phyloP scores from a whole-genome alignment of 2,113 vertebrate genomes.

The Macquaria australasica region DNA sequence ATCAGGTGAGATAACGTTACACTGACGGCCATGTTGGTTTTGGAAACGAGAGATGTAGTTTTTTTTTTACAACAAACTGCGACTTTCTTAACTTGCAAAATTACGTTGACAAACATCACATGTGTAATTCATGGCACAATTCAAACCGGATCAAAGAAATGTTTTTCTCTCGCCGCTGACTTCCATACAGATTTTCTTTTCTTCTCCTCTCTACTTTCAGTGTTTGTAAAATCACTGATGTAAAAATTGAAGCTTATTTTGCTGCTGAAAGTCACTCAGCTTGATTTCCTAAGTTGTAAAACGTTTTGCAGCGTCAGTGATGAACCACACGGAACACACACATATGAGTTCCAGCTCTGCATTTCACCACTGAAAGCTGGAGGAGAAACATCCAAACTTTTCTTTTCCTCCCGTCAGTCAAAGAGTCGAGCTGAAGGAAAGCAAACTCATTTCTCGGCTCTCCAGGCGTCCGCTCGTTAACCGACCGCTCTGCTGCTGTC shows the following conservation, averaged over 20 bases:
- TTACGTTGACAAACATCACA: too few species aligned
- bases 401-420: neutral
- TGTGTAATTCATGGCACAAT: too few species aligned
- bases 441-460: slow-evolving; percentile 32
- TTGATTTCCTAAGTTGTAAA: neutral
- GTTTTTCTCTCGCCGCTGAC: too few species aligned
- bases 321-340: neutral
- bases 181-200: too few species aligned
- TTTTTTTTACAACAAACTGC: too few species aligned
- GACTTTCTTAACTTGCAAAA: too few species aligned
- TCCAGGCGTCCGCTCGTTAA: slow-evolving; percentile 38
- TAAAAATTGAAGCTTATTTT: neutral
- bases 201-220: too few species aligned
- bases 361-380: neutral
- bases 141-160: too few species aligned
- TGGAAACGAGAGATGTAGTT: too few species aligned
- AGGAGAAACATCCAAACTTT: slow-evolving; percentile 21
- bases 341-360: neutral
- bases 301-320: neutral
- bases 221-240: too few species aligned
- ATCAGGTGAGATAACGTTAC: too few species aligned
- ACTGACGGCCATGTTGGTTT: too few species aligned
- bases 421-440: neutral
- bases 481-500: neutral
- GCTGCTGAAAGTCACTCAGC: neutral